Conservation (phyloP, 1,140 invertebrate species). For the Heterodera carotae region DNA sequence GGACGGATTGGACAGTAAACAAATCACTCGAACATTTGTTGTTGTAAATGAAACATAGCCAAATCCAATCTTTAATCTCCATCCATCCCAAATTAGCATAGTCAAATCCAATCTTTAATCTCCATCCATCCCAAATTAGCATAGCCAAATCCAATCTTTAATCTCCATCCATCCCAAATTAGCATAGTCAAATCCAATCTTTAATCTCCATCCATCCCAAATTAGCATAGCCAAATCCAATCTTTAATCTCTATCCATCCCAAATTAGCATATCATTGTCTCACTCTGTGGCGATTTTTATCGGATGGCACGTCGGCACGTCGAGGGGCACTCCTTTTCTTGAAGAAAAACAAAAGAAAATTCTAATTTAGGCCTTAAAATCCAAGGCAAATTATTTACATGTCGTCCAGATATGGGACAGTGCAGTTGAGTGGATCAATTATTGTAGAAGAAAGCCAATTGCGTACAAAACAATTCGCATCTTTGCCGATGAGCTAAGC, state of each 20-base stretch:
- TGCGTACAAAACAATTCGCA: constrained; percentile 58
- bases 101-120: too few species aligned
- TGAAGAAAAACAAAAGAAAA: neutral
- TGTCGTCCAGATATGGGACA: constrained; percentile 48
- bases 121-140: too few species aligned
- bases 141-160: too few species aligned
- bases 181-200: too few species aligned
- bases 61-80: too few species aligned
- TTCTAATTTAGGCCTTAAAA: constrained; percentile 31
- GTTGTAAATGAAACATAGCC: too few species aligned
- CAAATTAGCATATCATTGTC: neutral
- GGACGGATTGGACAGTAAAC: too few species aligned
- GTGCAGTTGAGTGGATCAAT: constrained; percentile 61
- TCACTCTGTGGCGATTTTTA: constrained; percentile 43
- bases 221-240: too few species aligned
- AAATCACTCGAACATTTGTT: too few species aligned
- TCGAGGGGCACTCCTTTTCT: neutral
- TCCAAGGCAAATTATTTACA: constrained; percentile 12
- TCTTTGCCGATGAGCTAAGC: constrained; percentile 58
- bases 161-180: too few species aligned
- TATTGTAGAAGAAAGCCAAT: constrained; percentile 57
- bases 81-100: too few species aligned
- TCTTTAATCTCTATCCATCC: neutral
- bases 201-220: too few species aligned
- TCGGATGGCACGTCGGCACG: constrained; percentile 41